Conservation (phyloP, 2,113 vertebrate genomes). For the human region GRCh38 chr2:65316001-65316500, state of each 20-base stretch:
- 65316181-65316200: constrained; percentile 37
- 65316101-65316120: not conserved
- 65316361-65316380: rapidly evolving
- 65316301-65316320: not conserved
- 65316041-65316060: constrained; percentile 36
- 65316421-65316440: not conserved
- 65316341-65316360: not conserved
- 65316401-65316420: not conserved
- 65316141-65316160: not conserved
- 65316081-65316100: not conserved
- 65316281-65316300: not conserved
- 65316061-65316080: not conserved
- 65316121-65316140: not conserved
- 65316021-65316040: not conserved
- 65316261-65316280: rapidly evolving
- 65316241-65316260: constrained; percentile 1
- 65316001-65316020: constrained; percentile 14
- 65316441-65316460: not conserved
- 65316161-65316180: not conserved
- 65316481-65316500: not conserved
- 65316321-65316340: not conserved
- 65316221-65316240: not conserved
- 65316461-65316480: not conserved
- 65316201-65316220: constrained; percentile 25
- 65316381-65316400: not conserved